Evolutionary conservation across 2,888 invertebrate genomes (phyloP), one percentile per base, ranked within the genome.

Genomic region (Drosophila mayaguana): DNA sequence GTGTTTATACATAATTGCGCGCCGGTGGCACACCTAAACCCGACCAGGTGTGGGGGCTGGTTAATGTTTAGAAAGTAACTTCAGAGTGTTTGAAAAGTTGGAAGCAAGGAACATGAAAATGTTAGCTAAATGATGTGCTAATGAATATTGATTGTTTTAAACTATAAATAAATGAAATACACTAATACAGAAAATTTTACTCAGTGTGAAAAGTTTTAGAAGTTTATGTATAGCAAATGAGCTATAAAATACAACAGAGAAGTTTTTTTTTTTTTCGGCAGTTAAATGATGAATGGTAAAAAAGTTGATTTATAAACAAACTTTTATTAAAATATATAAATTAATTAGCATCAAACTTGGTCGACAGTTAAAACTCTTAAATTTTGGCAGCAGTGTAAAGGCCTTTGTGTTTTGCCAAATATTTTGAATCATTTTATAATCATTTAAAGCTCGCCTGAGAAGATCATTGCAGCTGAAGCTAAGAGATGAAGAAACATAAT

Each of bases 1-100:
- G 16, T 80, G 75, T 81, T 77, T 80, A 71, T 25, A 46, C 25
- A 46, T 86, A 83, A 87, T 83, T 75, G 55, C 63, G 63, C 53
- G 59, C 75, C 53, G 14, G 51, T 36, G 71, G 72, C 80, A 40
- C 48, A 57, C 46, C 65, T 54, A 79, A 57, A 67, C 57, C 71
- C 53, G 50, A 42, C 18, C 42, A 61, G 55, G 55, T 69, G 59
- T 65, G 45, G 56, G n/a, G 25, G 12, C 14, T 54, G 42, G 16
- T n/a, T 22, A 51, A 54, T 59, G 22, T 50, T 69, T 36, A 5
- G 40, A 64, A 38, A 54, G 18, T 38, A 48, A 38, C 34, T 22
- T 45, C 25, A 43, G 38, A 32, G 3, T 4, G 34, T 43, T 62
- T 53, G 46, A 56, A 53, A 60, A 57, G 42, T 72, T 51, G n/a